Base-by-base conservation (phyloP, 2,888 invertebrate genomes). In the Bursaphelenchus okinawaensis region DNA sequence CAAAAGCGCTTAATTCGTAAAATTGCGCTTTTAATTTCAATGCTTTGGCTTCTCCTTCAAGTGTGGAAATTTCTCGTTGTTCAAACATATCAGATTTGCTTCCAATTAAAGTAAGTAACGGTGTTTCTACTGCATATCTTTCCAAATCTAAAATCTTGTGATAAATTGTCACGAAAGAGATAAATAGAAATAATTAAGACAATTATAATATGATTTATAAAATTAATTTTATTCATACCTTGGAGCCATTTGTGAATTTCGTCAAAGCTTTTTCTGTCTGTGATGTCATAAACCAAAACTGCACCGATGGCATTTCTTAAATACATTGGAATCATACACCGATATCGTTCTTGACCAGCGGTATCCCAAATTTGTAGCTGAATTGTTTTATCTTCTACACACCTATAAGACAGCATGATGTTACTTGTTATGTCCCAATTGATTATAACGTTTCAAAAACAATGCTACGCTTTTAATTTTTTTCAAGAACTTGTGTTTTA, bases 241-340 rank as follows among this genome's bases (percentile, higher is more conserved):
- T 69, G 67, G 8, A 70, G 61, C 77, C 77, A 78, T 64, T 67
- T 66, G 29, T 73, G 70, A 52, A 78, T 69, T 55, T 73, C 74
- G 27, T 75, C 74, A 60, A 78, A 78, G 7, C 76, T 73, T 7
- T 64, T 63, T 20, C 76, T 63, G 54, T 73, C 66, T 16, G 76
- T 75, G 63, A 78, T 71, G 60, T 78, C 78, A 62, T 76, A 78
- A n/a, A 78, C 75, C 22, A 78, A 65, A 12, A 78, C 65, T 16
- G 76, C 75, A 0, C 76, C 76, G 19, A 69, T 70, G 16, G 77
- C 76, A 51, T 76, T 77, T 27, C 77, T 65, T 73, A 76, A 74
- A 59, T 78, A 77, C 78, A 78, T 76, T 28, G 78, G 77, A n/a
- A 75, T 76, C 78, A 78, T 78, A 64, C 78, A 76, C 27, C 75